Evolutionary conservation across 2,797 vertebrate species (phyloP), one percentile per base, ranked within the genome.

Genomic region (Parambassis ranga): DNA sequence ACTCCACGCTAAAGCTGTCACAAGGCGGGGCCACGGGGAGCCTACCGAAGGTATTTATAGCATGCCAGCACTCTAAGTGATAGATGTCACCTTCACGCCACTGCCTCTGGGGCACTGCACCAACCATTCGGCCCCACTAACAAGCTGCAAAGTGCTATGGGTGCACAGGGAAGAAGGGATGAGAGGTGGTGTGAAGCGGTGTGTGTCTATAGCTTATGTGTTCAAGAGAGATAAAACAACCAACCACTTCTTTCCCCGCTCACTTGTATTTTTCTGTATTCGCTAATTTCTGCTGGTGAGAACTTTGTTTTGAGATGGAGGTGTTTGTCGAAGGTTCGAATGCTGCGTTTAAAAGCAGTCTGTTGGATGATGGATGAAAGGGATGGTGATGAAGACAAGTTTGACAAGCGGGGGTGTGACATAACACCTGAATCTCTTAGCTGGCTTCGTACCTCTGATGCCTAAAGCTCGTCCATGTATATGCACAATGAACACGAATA

Each of bases 41-140:
- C 77, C 83, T 74, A 76, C 60, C 68, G 58, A 71, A 67, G 84
- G 82, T 93, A 90, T 93, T 93, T 92, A 93, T 91, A 92, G 91
- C 71, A 14, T 57, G 41, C 72, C 77, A 38, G 76, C 33, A 1
- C 65, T 66, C 90, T 90, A 90, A 92, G 91, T 93, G 90, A 94
- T 92, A 89, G 90, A 92, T 91, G 92, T 92, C 88, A 93, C 91
- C 91, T 92, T 92, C 85, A 63, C 85, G 83, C 87, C 82, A 23
- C 74, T 16, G 81, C 87, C 89, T 83, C 85, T 71, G 79, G 86
- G 84, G 81, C 77, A 43, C 59, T 70, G 75, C 80, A 86, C 75
- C 83, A 74, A 81, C 77, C 84, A 71, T 83, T 79, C 82, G 79
- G 83, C 71, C 77, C 74, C 71, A 84, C 86, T 91, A 91, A 92